These are phyloP conservation scores for Psammodynastes pulverulentus DNA, from an alignment of 2,113 vertebrate species.

Conservation along the genomic window DNA sequence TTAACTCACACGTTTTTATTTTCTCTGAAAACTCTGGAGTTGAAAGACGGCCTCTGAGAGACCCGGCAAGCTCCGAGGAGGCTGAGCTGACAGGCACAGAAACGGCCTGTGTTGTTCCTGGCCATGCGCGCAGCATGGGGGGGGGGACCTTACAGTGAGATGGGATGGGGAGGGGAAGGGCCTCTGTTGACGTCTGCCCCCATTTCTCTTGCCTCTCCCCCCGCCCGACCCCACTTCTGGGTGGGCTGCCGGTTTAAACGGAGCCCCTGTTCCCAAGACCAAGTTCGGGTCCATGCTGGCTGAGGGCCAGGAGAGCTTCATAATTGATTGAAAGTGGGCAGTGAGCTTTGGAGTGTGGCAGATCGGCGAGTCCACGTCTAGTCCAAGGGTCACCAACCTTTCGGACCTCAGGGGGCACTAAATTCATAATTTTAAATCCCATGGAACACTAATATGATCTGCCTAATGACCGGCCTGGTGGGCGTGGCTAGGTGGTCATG, in stretches of 20 bases:
- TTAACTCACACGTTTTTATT: constrained; percentile 25
- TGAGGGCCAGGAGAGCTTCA: fast-evolving
- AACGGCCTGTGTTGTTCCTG: background rate
- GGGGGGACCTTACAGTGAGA: background rate
- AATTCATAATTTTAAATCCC: too few relatives aligned
- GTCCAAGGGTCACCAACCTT: too few relatives aligned
- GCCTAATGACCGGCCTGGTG: too few relatives aligned
- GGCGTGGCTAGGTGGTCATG: too few relatives aligned
- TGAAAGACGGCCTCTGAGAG: constrained; percentile 51
- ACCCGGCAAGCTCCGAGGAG: background rate
- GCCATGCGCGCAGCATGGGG: background rate
- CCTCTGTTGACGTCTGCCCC: constrained; percentile 54
- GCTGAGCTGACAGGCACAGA: fast-evolving
- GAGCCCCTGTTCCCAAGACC: constrained; percentile 12
- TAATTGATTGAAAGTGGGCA: background rate
- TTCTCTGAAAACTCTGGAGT: constrained; percentile 49
- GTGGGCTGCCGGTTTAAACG: constrained; percentile 39
- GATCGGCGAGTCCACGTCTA: background rate
- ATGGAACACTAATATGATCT: too few relatives aligned
- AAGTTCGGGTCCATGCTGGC: constrained; percentile 22
- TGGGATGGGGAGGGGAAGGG: constrained; percentile 30
- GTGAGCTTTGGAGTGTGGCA: fast-evolving
- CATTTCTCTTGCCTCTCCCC: constrained; percentile 49
- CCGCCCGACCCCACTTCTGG: constrained; percentile 33
- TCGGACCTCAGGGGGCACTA: too few relatives aligned